Conservation (phyloP, 2,113 vertebrate genomes). For the Grus americana region DNA sequence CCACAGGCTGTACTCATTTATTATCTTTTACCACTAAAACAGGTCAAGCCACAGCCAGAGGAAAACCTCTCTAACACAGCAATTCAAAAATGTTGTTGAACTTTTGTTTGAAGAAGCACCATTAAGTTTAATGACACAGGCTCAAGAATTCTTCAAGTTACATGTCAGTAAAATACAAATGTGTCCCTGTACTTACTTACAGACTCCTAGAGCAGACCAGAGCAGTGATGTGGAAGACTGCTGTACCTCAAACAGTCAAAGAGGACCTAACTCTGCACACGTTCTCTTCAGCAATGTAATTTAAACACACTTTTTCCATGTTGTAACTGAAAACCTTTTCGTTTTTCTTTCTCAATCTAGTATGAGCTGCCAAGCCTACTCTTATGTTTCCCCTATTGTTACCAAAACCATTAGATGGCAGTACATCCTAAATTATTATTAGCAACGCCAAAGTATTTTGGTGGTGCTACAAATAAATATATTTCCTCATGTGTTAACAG, state of each 20-base stretch:
- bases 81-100: neutral
- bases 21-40: neutral
- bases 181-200: neutral
- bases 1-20: neutral
- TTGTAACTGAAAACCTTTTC: neutral
- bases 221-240: neutral
- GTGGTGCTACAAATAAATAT: neutral
- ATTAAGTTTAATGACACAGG: neutral
- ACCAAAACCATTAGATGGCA: constrained; percentile 63
- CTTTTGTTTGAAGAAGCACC: neutral
- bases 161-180: neutral
- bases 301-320: neutral
- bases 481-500: neutral
- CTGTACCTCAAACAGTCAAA: neutral
- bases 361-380: neutral
- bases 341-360: neutral
- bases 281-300: neutral
- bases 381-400: neutral
- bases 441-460: neutral
- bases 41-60: neutral
- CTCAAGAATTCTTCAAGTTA: neutral
- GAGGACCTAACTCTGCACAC: neutral
- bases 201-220: neutral
- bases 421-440: constrained; percentile 32
- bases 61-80: neutral